Evolutionary conservation across 2,797 vertebrate genomes (phyloP).

Genomic region (Cheirogaleus major): DNA sequence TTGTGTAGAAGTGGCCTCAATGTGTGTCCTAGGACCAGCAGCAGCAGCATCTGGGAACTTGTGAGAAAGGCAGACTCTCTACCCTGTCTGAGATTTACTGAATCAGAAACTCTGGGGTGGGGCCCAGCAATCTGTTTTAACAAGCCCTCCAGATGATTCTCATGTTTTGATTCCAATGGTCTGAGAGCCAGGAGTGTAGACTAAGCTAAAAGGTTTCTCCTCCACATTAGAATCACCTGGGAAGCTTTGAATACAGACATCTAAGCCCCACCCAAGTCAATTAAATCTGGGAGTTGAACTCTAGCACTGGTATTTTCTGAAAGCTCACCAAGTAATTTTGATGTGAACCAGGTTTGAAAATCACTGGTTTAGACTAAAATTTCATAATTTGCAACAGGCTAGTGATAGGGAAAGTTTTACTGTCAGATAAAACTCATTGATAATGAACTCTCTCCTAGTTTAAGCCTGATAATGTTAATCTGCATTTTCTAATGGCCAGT

Average conservation of each 20-base stretch:
- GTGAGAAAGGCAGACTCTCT: not conserved
- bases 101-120: not conserved
- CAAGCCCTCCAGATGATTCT: not conserved
- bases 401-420: not conserved
- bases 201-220: not conserved
- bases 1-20: not conserved
- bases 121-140: not conserved
- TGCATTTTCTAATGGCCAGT: not conserved
- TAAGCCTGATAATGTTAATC: not conserved
- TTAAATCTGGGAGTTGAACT: not conserved
- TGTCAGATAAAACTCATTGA: not conserved
- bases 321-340: not conserved
- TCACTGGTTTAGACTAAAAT: not conserved
- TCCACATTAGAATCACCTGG: not conserved
- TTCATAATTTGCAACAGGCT: not conserved
- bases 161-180: not conserved
- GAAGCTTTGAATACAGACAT: not conserved
- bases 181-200: not conserved
- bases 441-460: not conserved
- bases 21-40: not conserved
- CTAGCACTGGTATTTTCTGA: not conserved
- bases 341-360: not conserved
- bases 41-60: not conserved
- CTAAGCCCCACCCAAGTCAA: not conserved
- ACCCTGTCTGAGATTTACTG: not conserved